These are phyloP conservation scores for Diglossa cyanea DNA, from an alignment of 2,797 vertebrate species.

Conservation along the genomic window DNA sequence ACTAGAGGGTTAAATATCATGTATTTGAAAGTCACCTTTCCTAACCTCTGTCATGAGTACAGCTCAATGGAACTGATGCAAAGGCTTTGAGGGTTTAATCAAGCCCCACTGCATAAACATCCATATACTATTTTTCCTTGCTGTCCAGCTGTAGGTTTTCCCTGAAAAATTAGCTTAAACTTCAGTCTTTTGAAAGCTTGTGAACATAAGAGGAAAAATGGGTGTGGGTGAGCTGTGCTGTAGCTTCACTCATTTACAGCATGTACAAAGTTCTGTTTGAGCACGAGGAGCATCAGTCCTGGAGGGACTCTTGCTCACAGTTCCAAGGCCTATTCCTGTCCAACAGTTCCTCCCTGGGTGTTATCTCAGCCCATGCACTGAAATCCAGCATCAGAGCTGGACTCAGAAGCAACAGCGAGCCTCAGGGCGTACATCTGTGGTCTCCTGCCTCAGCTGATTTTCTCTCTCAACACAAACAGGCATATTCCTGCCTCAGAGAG, in stretches of 20 bases:
- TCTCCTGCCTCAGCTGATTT: neutral
- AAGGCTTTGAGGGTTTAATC: neutral
- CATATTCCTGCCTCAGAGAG: neutral
- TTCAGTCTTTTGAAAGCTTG: neutral
- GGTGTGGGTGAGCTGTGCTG: neutral
- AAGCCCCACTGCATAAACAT: neutral
- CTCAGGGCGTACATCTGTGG: neutral
- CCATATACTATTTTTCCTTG: neutral
- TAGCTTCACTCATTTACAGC: neutral
- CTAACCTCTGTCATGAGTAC: neutral
- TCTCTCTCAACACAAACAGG: neutral
- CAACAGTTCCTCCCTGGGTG: accelerated
- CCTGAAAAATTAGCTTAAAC: neutral
- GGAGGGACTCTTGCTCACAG: accelerated
- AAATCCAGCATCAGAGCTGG: neutral
- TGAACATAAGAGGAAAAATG: neutral
- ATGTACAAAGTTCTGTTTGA: neutral
- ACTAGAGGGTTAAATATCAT: neutral
- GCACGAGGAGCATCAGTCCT: accelerated
- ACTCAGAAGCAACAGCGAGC: neutral
- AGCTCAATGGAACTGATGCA: neutral
- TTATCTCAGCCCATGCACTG: neutral
- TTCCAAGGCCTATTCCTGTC: neutral
- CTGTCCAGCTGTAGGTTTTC: neutral
- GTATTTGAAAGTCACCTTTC: neutral